Evolutionary conservation across 2,888 invertebrate genomes (phyloP), one percentile per base, ranked within the genome.

Genomic region (Poecilobothrus nobilitatus): DNA sequence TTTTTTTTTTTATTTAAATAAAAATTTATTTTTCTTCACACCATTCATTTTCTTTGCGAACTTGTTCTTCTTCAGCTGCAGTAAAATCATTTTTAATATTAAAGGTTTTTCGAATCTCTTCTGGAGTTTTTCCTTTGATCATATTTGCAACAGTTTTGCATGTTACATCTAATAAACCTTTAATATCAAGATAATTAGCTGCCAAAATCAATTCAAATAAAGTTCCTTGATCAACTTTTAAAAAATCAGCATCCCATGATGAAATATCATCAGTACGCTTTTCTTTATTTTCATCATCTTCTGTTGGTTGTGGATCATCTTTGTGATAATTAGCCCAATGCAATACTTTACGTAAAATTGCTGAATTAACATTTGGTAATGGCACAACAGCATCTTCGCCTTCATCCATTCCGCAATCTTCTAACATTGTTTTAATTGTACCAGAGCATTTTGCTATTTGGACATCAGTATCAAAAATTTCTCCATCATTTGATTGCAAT

Each of bases 371-470:
- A 78, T 97, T 97, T 0, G 96, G 96, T 68, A 97, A 83, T 1
- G 97, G 97, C 0, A 97, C 94, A 7, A 94, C 89, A 83, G 95
- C 94, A 76, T 95, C 95, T 74, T 93, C 92, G 70, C 94, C 91
- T 66, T 92, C 92, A 76, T 93, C 92, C 89, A 92, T 90, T 9
- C 91, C 91, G 68, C 92, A 84, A 83, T 93, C 91, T 84, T 96
- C 95, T 76, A 97, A 85, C 95, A 97, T 97, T 2, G 96, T 97
- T 83, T 97, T 97, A 74, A 99, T 97, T 0, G 97, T 98, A 20
- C 95, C 94, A 0, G 97, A 97, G 81, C 96, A 96, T 85, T 96
- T 95, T 65, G 97, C 97, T 70, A 98, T 95, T 81, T 97, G 95
- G 0, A 95, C 92, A 77, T 97, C 97, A 0, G 97, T 96, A 74